Evolutionary conservation across 1,140 invertebrate genomes (phyloP).

Genomic region (Mamestra configurata): DNA sequence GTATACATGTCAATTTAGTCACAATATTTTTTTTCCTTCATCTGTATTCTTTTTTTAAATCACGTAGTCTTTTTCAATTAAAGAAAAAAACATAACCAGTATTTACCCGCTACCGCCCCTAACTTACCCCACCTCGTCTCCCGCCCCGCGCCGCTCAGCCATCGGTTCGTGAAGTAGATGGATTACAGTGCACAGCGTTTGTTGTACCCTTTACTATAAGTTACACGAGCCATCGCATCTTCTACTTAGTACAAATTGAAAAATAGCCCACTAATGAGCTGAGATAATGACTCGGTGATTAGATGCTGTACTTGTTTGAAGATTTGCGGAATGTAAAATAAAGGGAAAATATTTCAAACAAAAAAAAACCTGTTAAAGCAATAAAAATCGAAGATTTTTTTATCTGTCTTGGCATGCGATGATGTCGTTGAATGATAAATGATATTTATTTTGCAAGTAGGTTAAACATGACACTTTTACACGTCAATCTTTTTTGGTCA

Average conservation of each 20-base stretch:
- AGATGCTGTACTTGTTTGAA: neutral
- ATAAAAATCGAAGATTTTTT: too few relatives aligned
- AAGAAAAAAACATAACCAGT: neutral
- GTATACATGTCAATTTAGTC: too few relatives aligned
- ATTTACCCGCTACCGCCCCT: slow-evolving; percentile 46
- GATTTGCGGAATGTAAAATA: neutral
- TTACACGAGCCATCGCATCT: slow-evolving; percentile 30
- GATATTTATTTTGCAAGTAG: too few relatives aligned
- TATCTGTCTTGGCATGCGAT: too few relatives aligned
- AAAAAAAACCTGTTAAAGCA: too few relatives aligned
- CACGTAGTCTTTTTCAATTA: too few relatives aligned
- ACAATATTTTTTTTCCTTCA: too few relatives aligned
- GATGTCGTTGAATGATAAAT: too few relatives aligned
- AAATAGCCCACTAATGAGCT: slow-evolving; percentile 57
- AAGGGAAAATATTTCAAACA: too few relatives aligned
- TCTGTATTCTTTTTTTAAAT: too few relatives aligned
- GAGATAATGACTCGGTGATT: neutral
- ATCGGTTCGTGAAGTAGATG: slow-evolving; percentile 78
- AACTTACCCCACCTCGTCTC: slow-evolving; percentile 15
- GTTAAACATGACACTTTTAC: too few relatives aligned
- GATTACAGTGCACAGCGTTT: slow-evolving; percentile 76
- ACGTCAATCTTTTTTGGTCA: too few relatives aligned
- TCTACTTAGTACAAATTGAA: slow-evolving; percentile 60
- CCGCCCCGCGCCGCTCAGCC: slow-evolving; percentile 55
- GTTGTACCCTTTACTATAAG: slow-evolving; percentile 66